Evolutionary conservation across 2,113 vertebrate genomes (phyloP).

Genomic region (Promerops cafer): DNA sequence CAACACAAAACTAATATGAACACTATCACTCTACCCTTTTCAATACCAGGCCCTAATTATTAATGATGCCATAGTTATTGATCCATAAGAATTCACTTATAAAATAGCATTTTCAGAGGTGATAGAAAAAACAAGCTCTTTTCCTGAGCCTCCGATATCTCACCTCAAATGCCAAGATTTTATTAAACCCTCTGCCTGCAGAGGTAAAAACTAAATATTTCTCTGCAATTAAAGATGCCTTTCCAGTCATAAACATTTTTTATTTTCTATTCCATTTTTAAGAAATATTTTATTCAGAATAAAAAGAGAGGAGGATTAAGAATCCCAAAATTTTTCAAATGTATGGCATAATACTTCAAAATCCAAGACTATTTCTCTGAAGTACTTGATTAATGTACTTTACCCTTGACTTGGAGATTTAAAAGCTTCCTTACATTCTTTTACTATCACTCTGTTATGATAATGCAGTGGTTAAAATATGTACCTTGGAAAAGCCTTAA

Average conservation of each 20-base stretch:
- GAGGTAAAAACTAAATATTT: background rate
- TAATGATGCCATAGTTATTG: background rate
- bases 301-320: background rate
- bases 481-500: background rate
- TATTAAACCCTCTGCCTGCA: background rate
- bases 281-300: background rate
- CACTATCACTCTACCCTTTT: background rate
- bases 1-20: background rate
- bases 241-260: background rate
- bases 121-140: background rate
- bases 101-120: background rate
- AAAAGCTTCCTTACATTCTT: background rate
- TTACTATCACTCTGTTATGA: background rate
- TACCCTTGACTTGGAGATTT: background rate
- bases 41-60: background rate
- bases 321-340: background rate
- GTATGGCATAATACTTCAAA: background rate
- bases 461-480: background rate
- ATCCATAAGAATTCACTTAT: background rate
- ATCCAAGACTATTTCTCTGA: background rate
- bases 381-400: background rate
- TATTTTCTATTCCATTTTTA: background rate
- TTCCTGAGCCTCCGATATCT: background rate
- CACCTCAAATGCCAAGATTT: background rate
- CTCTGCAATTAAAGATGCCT: background rate